Percentiles rank a stretch among this genome's conserved stretches.
phyloP scores from a whole-genome alignment of 2,797 vertebrate species.

The Lepilemur septentrionalis region DNA sequence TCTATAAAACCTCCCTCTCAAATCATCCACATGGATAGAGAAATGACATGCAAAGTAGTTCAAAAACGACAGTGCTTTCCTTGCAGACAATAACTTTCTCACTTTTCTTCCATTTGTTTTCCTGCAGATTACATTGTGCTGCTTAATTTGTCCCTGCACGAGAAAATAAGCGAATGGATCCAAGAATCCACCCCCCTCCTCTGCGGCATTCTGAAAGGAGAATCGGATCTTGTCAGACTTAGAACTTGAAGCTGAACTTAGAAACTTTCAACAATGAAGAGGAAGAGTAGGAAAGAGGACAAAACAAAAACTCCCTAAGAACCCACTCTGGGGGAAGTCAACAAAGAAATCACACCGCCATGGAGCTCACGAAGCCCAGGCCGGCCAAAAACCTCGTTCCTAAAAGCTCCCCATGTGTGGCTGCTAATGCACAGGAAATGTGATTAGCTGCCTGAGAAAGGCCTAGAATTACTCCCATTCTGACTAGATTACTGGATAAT shows the following conservation, averaged over 20 bases:
- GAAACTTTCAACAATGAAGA: not conserved
- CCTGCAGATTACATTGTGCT: accelerated
- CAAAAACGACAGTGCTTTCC: not conserved
- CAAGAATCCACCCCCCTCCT: accelerated
- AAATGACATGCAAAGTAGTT: not conserved
- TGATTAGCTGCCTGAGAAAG: slow-evolving; percentile 92
- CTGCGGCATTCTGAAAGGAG: not conserved
- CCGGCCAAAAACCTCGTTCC: slow-evolving; percentile 79
- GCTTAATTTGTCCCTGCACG: not conserved
- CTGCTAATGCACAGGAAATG: slow-evolving; percentile 93
- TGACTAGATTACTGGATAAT: slow-evolving; percentile 95
- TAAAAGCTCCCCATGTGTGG: slow-evolving; percentile 86
- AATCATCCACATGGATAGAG: not conserved
- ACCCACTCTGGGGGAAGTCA: slow-evolving; percentile 8
- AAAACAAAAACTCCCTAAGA: slow-evolving; percentile 36
- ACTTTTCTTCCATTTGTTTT: not conserved
- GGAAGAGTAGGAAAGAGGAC: not conserved
- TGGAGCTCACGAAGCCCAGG: not conserved
- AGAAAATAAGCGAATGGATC: not conserved
- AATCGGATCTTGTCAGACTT: not conserved
- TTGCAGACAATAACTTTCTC: not conserved
- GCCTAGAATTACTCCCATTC: slow-evolving; percentile 93
- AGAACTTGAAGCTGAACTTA: not conserved
- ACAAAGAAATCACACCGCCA: slow-evolving; percentile 36
- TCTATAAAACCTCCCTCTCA: not conserved